Conservation (phyloP, 2,113 vertebrate genomes). For the Petrocephalus microphthalmus region DNA sequence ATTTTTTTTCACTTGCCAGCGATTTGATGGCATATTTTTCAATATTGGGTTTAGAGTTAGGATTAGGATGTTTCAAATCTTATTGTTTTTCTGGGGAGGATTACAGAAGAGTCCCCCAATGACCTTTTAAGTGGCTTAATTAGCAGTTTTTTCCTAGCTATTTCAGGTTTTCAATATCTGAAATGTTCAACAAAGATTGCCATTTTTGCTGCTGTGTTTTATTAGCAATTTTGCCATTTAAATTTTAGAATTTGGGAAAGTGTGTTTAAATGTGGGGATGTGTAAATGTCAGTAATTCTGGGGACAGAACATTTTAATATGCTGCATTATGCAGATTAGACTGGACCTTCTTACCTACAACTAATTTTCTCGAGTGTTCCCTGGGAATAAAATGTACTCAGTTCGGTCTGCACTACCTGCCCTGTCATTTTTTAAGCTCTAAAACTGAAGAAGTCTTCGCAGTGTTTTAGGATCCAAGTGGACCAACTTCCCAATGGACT, state of each 20-base stretch:
- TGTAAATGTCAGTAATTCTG: background rate
- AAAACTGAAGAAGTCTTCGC: background rate
- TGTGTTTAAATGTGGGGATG: background rate
- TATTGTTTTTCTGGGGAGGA: too few relatives aligned
- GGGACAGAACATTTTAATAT: background rate
- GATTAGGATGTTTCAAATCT: too few relatives aligned
- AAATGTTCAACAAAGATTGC: background rate
- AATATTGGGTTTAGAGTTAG: too few relatives aligned
- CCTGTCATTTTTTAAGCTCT: background rate
- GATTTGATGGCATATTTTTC: background rate
- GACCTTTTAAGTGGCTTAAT: background rate
- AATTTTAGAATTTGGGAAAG: background rate
- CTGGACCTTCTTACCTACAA: background rate
- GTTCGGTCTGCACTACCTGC: background rate
- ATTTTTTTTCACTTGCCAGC: background rate
- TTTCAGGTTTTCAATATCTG: background rate
- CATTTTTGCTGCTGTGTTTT: background rate
- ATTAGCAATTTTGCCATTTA: background rate
- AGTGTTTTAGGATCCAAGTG: background rate
- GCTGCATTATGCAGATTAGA: conserved; percentile 3
- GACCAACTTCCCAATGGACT: background rate
- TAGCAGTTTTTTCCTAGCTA: background rate
- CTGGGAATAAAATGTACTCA: background rate
- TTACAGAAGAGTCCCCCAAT: too few relatives aligned
- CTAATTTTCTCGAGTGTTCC: background rate